These are phyloP conservation scores for Drosophila kambysellisi DNA, from an alignment of 2,888 invertebrate genomes.

Conservation along the genomic window DNA sequence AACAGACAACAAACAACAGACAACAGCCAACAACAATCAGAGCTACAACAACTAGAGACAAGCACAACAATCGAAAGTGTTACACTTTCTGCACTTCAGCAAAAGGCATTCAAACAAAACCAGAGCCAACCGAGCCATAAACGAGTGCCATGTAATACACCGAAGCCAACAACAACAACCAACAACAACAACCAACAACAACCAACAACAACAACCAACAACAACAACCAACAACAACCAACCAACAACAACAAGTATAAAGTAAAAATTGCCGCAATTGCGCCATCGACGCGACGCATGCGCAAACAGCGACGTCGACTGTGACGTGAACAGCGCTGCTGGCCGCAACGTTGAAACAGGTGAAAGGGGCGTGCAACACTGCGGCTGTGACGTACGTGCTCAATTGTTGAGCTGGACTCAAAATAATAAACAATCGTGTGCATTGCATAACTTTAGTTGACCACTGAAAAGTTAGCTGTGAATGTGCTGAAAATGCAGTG, in stretches of 20 bases:
- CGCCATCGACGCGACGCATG: constrained; percentile 77
- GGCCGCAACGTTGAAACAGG: constrained; percentile 42
- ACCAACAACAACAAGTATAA: constrained; percentile 15
- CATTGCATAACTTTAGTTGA: constrained; percentile 44
- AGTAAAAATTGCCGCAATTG: constrained; percentile 69
- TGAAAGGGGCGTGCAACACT: constrained; percentile 61
- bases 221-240: constrained; percentile 14
- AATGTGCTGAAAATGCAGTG: constrained; percentile 5
- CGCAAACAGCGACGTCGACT: constrained; percentile 55
- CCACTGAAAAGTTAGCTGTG: constrained; percentile 11
- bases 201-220: constrained; percentile 20
- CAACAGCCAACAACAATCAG: constrained; percentile 30
- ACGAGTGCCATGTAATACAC: constrained; percentile 75
- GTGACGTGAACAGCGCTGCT: constrained; percentile 15
- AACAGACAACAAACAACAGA: constrained; percentile 20
- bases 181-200: constrained; percentile 27
- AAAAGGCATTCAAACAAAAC: constrained; percentile 59
- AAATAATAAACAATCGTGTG: constrained; percentile 9
- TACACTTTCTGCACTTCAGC: constrained; percentile 80
- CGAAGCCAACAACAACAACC: constrained; percentile 35
- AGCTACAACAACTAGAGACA: constrained; percentile 38
- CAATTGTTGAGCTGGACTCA: constrained; percentile 47
- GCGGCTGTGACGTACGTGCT: constrained; percentile 40
- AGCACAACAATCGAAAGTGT: constrained; percentile 81
- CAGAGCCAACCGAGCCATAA: constrained; percentile 64